These are phyloP conservation scores for Toxotes lorentzi DNA, from an alignment of 2,797 vertebrate genomes.

Conservation along the genomic window DNA sequence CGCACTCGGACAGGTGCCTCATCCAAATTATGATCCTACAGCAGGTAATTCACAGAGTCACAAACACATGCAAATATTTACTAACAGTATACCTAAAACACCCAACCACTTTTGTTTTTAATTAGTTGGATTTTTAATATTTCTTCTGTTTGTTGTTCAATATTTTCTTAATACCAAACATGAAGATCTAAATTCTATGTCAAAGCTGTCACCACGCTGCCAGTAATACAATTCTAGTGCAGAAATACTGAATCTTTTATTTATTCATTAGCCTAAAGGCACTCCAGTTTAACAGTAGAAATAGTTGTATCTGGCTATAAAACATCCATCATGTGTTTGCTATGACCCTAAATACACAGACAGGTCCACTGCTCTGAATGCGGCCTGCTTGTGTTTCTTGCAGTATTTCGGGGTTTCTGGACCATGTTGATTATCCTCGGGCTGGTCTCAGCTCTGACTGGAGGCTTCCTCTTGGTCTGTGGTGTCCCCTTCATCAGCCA, in stretches of 20 bases:
- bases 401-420: slow-evolving; percentile 94
- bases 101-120: not conserved
- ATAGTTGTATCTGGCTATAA: not conserved
- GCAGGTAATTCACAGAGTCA: slow-evolving; percentile 82
- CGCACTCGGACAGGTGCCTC: slow-evolving; percentile 86
- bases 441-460: slow-evolving; percentile 81
- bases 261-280: not conserved
- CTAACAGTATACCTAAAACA: not conserved
- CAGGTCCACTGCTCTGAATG: not conserved
- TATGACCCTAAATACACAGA: not conserved
- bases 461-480: slow-evolving; percentile 89
- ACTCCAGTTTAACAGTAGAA: not conserved
- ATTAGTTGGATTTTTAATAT: not conserved
- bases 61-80: not conserved
- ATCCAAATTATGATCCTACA: slow-evolving; percentile 88
- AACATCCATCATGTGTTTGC: not conserved
- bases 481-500: slow-evolving; percentile 88
- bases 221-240: not conserved
- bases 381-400: slow-evolving; percentile 23
- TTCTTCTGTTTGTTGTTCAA: not conserved
- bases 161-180: not conserved
- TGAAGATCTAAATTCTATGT: not conserved
- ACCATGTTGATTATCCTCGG: slow-evolving; percentile 88
- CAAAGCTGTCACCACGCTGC: not conserved
- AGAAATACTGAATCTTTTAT: not conserved